phyloP scores from a whole-genome alignment of 2,113 vertebrate genomes.

The Oncorhynchus clarkii region DNA sequence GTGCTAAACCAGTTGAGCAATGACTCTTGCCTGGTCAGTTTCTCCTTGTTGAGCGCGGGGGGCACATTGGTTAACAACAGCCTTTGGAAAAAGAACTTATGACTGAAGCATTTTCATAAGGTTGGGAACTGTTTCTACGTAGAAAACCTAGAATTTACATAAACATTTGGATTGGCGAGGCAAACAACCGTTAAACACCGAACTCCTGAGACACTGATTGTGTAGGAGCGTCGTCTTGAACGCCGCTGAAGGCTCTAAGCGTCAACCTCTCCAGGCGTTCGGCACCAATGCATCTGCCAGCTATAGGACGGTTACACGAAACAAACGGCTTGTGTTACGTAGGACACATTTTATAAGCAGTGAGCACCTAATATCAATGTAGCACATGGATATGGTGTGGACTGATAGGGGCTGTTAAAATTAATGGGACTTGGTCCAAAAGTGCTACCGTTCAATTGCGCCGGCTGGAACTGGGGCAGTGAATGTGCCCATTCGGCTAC shows the following conservation, averaged over 20 bases:
- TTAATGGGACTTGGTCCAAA: slow-evolving; percentile 52
- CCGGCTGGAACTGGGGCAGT: slow-evolving; percentile 19
- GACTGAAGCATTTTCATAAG: slow-evolving; percentile 1
- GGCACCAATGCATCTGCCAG: slow-evolving; percentile 20
- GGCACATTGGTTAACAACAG: slow-evolving; percentile 39
- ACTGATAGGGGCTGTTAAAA: slow-evolving; percentile 4
- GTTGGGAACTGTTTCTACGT: slow-evolving; percentile 6
- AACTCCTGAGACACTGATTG: slow-evolving; percentile 11
- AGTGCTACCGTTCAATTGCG: slow-evolving; percentile 47
- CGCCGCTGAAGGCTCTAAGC: slow-evolving; percentile 7
- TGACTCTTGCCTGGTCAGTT: slow-evolving; percentile 4
- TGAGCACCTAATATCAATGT: background rate
- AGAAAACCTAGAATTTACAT: background rate
- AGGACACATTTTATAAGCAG: background rate
- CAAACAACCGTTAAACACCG: background rate
- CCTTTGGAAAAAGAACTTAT: slow-evolving; percentile 5
- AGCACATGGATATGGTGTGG: slow-evolving; percentile 4
- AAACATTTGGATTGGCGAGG: background rate
- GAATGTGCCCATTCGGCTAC: background rate
- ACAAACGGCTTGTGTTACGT: slow-evolving; percentile 3
- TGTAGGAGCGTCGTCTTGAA: slow-evolving; percentile 30
- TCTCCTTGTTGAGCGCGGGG: background rate
- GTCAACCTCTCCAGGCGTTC: slow-evolving; percentile 29
- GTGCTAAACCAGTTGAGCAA: too few species aligned
- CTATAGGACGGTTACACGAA: slow-evolving; percentile 1